A percentile compares a stretch with the other conserved stretches of the same genome.
phyloP scores from a whole-genome alignment of 2,888 invertebrate species.

The Tyria jacobaeae region DNA sequence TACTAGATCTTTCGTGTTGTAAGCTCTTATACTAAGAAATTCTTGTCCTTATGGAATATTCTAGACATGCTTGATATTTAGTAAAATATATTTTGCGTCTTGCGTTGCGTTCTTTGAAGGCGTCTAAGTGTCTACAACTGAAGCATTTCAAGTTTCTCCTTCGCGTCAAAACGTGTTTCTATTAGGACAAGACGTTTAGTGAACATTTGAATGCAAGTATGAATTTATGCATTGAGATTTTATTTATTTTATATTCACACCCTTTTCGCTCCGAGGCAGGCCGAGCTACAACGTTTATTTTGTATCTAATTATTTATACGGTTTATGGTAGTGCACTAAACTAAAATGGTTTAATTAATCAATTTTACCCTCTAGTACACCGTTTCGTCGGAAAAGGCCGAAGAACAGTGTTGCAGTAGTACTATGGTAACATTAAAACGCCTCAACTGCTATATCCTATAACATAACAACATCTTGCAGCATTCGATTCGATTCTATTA shows the following conservation, averaged over 20 bases:
- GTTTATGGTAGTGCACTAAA: too few species aligned
- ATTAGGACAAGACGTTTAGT: conserved; percentile 6
- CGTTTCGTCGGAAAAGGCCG: neutral
- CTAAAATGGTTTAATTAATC: too few species aligned
- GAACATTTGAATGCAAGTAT: neutral
- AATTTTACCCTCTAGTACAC: too few species aligned
- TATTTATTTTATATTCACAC: neutral
- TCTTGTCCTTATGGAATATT: conserved; percentile 1
- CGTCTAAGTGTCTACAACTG: conserved; percentile 26
- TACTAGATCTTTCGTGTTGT: neutral
- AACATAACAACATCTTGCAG: conserved; percentile 8
- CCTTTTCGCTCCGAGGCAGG: neutral
- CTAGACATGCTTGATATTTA: neutral
- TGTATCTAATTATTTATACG: neutral
- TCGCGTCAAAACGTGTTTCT: conserved; percentile 5
- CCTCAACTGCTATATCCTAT: conserved; percentile 3
- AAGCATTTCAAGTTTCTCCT: conserved; percentile 13
- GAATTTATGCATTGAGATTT: neutral
- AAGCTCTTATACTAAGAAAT: neutral
- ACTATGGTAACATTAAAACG: neutral
- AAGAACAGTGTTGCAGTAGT: neutral
- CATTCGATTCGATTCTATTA: conserved; percentile 15
- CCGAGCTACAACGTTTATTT: neutral
- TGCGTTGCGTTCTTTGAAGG: neutral
- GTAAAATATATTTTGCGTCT: neutral